phyloP scores from a whole-genome alignment of 1,140 invertebrate genomes.

The Papilio polyxenes region DNA sequence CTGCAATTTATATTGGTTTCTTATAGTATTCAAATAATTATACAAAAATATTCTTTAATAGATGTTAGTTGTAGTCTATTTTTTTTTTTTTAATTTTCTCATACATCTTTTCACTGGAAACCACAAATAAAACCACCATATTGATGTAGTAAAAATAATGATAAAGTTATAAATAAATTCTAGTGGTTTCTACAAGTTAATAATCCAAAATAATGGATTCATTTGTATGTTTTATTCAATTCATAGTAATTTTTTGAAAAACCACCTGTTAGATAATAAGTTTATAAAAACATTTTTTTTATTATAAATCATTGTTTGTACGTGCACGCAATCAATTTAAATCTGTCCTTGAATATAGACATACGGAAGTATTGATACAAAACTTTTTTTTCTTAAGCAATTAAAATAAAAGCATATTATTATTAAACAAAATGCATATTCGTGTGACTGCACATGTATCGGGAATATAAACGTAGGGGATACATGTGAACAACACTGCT shows the following conservation, averaged over 20 bases:
- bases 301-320: conserved; percentile 22
- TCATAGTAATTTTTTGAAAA: neutral
- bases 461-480: conserved; percentile 23
- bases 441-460: neutral
- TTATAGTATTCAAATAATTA: too few species aligned
- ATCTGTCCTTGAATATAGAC: conserved; percentile 38
- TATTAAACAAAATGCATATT: conserved; percentile 1
- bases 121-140: neutral
- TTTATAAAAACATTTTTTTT: neutral
- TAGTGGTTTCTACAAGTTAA: neutral
- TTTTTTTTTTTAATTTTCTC: neutral
- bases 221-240: neutral
- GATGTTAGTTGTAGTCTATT: conserved; percentile 36
- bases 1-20: too few species aligned
- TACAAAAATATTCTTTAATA: neutral
- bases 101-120: neutral
- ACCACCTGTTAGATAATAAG: neutral
- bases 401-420: conserved; percentile 5
- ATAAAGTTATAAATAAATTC: neutral
- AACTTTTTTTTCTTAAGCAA: conserved; percentile 9
- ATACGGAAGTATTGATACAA: conserved; percentile 30
- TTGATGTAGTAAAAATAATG: neutral
- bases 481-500: conserved; percentile 44
- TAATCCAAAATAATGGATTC: neutral
- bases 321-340: conserved; percentile 36